These are phyloP conservation scores for Parnassius mnemosyne DNA, from an alignment of 2,888 invertebrate genomes.

Conservation along the genomic window DNA sequence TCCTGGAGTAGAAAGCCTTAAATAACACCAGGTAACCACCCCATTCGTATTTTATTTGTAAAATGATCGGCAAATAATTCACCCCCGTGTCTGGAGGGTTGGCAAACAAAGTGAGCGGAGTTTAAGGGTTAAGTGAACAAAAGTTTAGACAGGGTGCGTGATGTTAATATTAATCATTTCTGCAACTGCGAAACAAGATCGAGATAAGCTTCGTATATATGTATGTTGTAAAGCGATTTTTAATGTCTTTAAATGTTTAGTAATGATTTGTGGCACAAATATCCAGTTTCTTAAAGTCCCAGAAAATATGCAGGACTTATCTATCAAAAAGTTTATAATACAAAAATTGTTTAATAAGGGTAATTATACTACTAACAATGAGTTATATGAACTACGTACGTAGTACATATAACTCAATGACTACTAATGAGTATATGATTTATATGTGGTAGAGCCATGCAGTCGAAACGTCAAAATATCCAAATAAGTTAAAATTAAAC, in stretches of 20 bases:
- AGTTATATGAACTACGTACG: no score
- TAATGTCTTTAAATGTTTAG: not conserved
- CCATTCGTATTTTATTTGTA: conserved; percentile 61
- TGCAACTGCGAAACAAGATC: conserved; percentile 9
- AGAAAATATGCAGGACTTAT: no score
- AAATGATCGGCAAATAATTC: conserved; percentile 69
- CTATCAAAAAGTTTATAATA: no score
- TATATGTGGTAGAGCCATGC: no score
- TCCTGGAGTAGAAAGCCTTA: conserved; percentile 37
- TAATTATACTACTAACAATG: no score
- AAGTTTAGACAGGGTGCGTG: conserved; percentile 32
- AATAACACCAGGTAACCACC: conserved; percentile 35
- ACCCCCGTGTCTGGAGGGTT: conserved; percentile 41
- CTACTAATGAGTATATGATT: no score
- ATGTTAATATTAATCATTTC: conserved; percentile 25
- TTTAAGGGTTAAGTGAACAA: conserved; percentile 42
- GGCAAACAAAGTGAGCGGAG: conserved; percentile 40
- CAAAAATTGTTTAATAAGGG: no score
- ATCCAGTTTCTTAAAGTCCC: no score
- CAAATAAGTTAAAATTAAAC: no score
- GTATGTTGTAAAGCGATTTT: not conserved
- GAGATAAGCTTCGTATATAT: conserved; percentile 17
- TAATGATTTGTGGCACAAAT: no score
- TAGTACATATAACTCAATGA: no score
- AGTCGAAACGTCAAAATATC: no score